phyloP scores from a whole-genome alignment of 1,140 invertebrate species.

The Laupala kohalensis region DNA sequence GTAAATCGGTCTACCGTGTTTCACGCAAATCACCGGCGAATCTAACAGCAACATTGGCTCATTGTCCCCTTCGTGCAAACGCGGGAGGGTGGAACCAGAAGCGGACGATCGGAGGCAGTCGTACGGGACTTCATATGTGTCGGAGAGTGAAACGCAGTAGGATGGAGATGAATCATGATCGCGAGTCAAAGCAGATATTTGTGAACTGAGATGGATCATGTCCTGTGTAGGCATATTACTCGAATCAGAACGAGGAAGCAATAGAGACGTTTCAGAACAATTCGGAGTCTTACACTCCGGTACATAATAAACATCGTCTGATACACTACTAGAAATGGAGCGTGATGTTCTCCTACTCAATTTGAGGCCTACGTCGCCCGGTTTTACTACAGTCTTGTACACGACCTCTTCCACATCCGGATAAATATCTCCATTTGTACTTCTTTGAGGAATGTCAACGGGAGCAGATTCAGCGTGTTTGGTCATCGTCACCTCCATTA shows the following conservation, averaged over 20 bases:
- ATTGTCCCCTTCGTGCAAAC: constrained; percentile 8
- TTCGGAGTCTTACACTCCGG: background rate
- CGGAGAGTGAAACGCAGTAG: background rate
- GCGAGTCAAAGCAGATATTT: background rate
- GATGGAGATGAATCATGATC: background rate
- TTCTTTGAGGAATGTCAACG: background rate
- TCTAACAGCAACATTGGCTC: constrained; percentile 4
- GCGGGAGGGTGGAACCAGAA: constrained; percentile 8
- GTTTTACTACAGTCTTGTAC: background rate
- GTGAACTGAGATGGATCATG: background rate
- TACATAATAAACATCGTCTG: background rate
- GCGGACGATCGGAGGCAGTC: background rate
- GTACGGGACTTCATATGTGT: background rate
- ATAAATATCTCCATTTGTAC: background rate
- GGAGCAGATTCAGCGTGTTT: background rate
- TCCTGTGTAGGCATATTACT: background rate
- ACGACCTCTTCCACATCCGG: background rate
- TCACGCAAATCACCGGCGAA: background rate
- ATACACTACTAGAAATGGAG: background rate
- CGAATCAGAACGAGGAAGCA: background rate
- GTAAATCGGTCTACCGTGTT: background rate
- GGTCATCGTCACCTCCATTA: background rate
- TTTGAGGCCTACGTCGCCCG: background rate
- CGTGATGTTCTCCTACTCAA: background rate
- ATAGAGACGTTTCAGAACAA: background rate